Conservation (phyloP, 2,113 vertebrate genomes). For the Cygnus buccinator region DNA sequence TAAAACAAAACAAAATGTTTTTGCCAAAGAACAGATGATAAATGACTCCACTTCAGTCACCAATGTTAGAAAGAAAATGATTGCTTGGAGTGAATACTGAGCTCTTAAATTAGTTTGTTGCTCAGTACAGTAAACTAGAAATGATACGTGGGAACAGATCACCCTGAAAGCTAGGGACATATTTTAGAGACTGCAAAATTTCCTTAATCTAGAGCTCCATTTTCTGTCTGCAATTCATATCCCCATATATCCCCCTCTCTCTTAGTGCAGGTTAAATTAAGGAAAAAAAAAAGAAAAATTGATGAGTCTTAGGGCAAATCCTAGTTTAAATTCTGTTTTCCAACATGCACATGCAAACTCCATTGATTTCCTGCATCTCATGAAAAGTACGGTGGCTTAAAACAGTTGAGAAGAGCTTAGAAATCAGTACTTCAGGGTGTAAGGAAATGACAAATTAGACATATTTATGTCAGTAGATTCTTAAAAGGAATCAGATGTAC, state of each 20-base stretch:
- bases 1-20: background rate
- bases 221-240: background rate
- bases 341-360: background rate
- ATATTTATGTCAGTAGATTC: slow-evolving; percentile 21
- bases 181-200: background rate
- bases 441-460: slow-evolving; percentile 36
- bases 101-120: background rate
- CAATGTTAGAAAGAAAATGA: background rate
- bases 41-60: background rate
- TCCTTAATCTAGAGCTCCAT: background rate
- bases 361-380: background rate
- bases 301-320: background rate
- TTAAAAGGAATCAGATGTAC: slow-evolving; percentile 31
- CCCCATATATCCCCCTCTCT: background rate
- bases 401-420: slow-evolving; percentile 13
- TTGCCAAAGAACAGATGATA: background rate
- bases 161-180: background rate
- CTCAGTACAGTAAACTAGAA: background rate
- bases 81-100: background rate
- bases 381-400: background rate
- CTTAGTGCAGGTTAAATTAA: background rate
- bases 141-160: background rate
- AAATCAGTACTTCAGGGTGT: slow-evolving; percentile 7
- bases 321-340: background rate
- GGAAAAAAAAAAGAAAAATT: background rate